A percentile compares a stretch with the other conserved stretches of the same genome.
Evolutionary conservation across 2,113 vertebrate species (phyloP).

Genomic region (Pogona vitticeps): DNA sequence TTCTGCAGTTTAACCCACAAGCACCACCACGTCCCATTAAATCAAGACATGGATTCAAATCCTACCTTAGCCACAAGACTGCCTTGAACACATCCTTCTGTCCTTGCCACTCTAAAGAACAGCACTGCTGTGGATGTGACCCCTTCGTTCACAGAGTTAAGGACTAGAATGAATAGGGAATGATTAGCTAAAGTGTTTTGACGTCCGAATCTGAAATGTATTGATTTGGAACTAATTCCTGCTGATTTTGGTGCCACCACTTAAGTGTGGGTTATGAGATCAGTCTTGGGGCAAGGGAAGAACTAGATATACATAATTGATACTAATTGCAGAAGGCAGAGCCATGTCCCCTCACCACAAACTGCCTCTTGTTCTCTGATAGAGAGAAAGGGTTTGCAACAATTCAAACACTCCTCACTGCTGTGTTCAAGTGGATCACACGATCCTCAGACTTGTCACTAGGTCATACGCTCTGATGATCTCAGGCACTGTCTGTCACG

Average conservation of each 20-base stretch:
- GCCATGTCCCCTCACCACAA: background rate
- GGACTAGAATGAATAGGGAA: background rate
- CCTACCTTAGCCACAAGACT: too few species aligned
- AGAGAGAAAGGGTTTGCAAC: background rate
- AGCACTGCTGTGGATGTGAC: background rate
- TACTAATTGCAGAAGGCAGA: slow-evolving; percentile 11
- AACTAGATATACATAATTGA: slow-evolving; percentile 9
- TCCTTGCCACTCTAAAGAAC: background rate
- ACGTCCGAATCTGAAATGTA: background rate
- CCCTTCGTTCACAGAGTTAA: background rate
- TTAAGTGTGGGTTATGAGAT: slow-evolving; percentile 19
- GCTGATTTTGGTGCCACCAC: slow-evolving; percentile 9
- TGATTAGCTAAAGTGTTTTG: background rate
- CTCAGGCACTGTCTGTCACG: too few species aligned
- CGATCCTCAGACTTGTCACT: too few species aligned
- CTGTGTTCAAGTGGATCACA: too few species aligned
- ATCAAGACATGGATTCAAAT: background rate
- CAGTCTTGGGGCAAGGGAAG: background rate
- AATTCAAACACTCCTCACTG: too few species aligned
- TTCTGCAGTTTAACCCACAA: too few species aligned
- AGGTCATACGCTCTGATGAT: too few species aligned
- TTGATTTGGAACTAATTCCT: background rate
- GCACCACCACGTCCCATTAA: too few species aligned
- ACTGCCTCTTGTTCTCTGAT: background rate
- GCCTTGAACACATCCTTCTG: background rate